These are phyloP conservation scores for Drosophila villosipedis DNA, from an alignment of 2,888 invertebrate genomes.

Conservation along the genomic window DNA sequence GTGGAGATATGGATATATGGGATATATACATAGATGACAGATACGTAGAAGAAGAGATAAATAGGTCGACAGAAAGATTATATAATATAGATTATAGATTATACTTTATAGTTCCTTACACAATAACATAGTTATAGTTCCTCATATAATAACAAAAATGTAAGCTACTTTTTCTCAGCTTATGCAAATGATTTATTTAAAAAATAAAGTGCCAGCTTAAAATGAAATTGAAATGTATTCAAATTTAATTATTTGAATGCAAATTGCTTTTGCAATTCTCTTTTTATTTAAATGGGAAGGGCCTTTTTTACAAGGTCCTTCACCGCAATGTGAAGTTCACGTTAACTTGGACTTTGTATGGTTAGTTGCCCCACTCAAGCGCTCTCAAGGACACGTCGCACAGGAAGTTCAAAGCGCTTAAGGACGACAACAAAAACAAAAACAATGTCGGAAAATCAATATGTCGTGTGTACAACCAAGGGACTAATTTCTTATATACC, in stretches of 20 bases:
- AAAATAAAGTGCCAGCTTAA: background rate
- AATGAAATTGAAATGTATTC: background rate
- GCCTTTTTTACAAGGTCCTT: slow-evolving; percentile 49
- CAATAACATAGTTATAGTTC: background rate
- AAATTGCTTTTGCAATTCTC: slow-evolving; percentile 22
- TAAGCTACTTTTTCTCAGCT: background rate
- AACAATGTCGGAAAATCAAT: slow-evolving; percentile 65
- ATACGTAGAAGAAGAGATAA: background rate
- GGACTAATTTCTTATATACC: slow-evolving; percentile 22
- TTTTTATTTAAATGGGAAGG: background rate
- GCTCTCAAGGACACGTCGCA: slow-evolving; percentile 64
- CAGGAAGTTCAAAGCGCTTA: slow-evolving; percentile 78
- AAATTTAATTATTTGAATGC: slow-evolving; percentile 12
- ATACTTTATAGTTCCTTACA: background rate
- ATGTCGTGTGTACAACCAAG: slow-evolving; percentile 44
- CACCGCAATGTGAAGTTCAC: slow-evolving; percentile 69
- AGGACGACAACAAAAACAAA: slow-evolving; percentile 31
- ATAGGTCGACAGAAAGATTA: background rate
- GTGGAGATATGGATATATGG: background rate
- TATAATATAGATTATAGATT: background rate
- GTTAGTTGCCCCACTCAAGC: slow-evolving; percentile 49
- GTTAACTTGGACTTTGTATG: slow-evolving; percentile 62
- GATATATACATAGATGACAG: background rate
- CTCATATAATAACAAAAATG: background rate
- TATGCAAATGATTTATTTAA: background rate